phyloP scores from a whole-genome alignment of 2,113 vertebrate genomes.

The Hemiscyllium ocellatum region DNA sequence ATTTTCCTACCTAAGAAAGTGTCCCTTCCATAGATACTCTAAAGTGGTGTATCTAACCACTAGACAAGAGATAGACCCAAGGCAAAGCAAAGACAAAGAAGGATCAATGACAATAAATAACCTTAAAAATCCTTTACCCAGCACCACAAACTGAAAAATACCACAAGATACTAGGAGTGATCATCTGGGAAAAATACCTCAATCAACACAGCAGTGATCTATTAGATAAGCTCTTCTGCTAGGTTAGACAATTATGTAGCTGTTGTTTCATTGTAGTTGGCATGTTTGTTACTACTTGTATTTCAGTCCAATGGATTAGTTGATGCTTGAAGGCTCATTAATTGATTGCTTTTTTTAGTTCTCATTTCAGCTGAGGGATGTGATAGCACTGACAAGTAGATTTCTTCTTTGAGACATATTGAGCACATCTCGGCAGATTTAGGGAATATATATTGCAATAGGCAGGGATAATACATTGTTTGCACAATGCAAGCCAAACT shows the following conservation, averaged over 20 bases:
- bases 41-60: no score
- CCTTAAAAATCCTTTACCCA: no score
- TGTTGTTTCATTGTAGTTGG: background rate
- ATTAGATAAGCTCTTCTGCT: background rate
- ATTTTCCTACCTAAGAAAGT: no score
- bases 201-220: background rate
- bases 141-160: no score
- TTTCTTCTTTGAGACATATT: background rate
- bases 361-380: background rate
- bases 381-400: conserved; percentile 25
- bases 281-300: background rate
- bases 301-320: conserved; percentile 17
- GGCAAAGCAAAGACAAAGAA: no score
- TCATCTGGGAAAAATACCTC: no score
- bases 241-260: background rate
- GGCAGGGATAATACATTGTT: background rate
- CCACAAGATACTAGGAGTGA: no score
- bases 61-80: no score
- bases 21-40: no score
- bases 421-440: background rate
- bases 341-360: background rate
- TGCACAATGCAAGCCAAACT: background rate
- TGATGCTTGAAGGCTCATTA: conserved; percentile 18
- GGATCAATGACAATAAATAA: no score
- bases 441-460: no score